Percentiles rank a stretch among this genome's conserved stretches.
These are phyloP conservation scores for Diorhabda carinulata DNA, from an alignment of 1,140 invertebrate species.

Conservation along the genomic window DNA sequence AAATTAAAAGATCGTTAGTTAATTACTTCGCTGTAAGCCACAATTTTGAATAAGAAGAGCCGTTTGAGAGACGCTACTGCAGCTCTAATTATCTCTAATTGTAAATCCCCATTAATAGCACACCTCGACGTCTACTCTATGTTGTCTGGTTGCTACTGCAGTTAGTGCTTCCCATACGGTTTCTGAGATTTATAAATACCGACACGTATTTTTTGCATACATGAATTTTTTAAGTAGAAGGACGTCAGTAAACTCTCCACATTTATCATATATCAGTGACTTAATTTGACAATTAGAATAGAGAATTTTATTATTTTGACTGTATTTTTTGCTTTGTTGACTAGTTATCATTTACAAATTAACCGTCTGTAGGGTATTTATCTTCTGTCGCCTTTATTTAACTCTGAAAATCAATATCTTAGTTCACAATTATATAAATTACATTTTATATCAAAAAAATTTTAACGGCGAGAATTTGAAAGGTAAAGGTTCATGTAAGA, in stretches of 20 bases:
- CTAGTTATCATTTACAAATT: too few relatives aligned
- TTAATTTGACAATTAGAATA: too few relatives aligned
- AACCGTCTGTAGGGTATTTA: too few relatives aligned
- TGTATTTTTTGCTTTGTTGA: too few relatives aligned
- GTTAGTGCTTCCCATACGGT: neutral
- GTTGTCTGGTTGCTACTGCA: neutral
- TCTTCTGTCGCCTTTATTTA: too few relatives aligned
- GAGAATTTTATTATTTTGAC: too few relatives aligned
- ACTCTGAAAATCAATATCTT: too few relatives aligned
- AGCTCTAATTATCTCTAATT: conserved; percentile 44
- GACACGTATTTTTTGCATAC: conserved; percentile 14
- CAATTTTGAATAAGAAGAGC: conserved; percentile 28
- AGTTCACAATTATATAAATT: too few relatives aligned
- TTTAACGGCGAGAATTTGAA: too few relatives aligned
- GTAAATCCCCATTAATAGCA: conserved; percentile 33
- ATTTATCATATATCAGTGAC: neutral
- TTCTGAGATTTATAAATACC: neutral
- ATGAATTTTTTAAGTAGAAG: conserved; percentile 14
- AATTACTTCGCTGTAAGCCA: conserved; percentile 29
- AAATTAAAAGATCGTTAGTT: conserved; percentile 42
- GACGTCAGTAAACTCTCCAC: neutral
- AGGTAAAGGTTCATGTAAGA: too few relatives aligned
- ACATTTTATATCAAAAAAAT: too few relatives aligned
- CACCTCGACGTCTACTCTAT: conserved; percentile 22
- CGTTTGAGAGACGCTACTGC: conserved; percentile 31